Percentiles rank a stretch among this genome's conserved stretches.
Conservation (phyloP, 2,113 vertebrate species). For the Microcebus murinus region DNA sequence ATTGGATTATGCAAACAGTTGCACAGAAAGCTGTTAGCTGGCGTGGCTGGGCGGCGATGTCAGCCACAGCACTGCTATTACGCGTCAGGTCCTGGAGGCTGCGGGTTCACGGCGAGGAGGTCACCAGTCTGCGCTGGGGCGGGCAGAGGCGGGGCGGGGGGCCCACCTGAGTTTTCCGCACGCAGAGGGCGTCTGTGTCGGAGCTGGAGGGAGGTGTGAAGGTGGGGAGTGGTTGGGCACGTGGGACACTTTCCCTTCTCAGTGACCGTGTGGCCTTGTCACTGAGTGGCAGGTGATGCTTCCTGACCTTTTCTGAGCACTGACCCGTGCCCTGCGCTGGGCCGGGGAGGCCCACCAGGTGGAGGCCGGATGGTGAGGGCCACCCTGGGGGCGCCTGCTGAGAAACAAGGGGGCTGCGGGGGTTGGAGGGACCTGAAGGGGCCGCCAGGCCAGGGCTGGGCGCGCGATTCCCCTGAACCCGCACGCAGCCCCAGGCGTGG, state of each 20-base stretch:
- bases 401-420: not conserved
- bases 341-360: not conserved
- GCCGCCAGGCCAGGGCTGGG: not conserved
- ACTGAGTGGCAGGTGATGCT: too few relatives aligned
- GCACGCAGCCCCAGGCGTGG: accelerated
- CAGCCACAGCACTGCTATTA: not conserved
- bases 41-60: accelerated
- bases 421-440: not conserved
- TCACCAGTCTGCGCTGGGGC: not conserved
- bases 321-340: not conserved
- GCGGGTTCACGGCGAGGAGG: not conserved
- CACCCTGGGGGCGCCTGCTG: not conserved
- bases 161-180: accelerated
- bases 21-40: not conserved
- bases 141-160: not conserved
- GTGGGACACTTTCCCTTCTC: not conserved
- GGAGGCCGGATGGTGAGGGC: too few relatives aligned
- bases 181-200: not conserved
- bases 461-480: accelerated
- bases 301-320: not conserved
- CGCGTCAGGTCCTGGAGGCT: not conserved
- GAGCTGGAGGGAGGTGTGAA: not conserved
- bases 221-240: not conserved
- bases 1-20: too few relatives aligned
- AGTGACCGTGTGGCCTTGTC: not conserved